phyloP scores from a whole-genome alignment of 2,797 vertebrate genomes.

The Trachops cirrhosus region DNA sequence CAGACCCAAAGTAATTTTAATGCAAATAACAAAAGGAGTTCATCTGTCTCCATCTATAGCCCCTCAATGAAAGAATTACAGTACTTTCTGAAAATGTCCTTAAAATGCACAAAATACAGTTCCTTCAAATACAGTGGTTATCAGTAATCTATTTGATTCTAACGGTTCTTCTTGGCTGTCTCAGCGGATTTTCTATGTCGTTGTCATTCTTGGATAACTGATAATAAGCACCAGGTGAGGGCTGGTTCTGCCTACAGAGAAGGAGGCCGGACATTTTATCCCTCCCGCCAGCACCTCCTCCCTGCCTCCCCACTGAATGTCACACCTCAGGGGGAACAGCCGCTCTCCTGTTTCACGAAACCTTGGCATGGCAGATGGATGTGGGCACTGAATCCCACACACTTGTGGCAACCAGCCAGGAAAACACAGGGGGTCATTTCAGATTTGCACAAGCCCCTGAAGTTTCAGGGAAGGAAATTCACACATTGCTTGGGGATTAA shows the following conservation, averaged over 20 bases:
- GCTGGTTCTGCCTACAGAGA: background rate
- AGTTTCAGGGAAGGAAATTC: background rate
- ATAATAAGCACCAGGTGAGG: background rate
- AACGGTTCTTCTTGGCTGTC: background rate
- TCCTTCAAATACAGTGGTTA: slow-evolving; percentile 22
- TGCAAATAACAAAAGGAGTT: slow-evolving; percentile 64
- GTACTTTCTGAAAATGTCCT: slow-evolving; percentile 64
- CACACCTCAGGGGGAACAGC: background rate
- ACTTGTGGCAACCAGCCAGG: background rate
- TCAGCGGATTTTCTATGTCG: background rate
- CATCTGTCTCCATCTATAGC: slow-evolving; percentile 17
- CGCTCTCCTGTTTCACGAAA: background rate
- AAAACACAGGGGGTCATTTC: background rate
- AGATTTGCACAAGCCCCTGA: background rate
- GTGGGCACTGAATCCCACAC: background rate
- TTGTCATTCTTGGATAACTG: background rate
- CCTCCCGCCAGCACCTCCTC: background rate
- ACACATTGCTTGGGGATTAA: background rate
- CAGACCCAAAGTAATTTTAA: slow-evolving; percentile 64
- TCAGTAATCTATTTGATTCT: slow-evolving; percentile 47
- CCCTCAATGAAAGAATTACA: slow-evolving; percentile 47
- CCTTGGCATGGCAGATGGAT: background rate
- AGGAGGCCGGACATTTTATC: background rate
- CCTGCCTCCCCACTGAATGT: background rate
- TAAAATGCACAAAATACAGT: slow-evolving; percentile 49